These are phyloP conservation scores for Anthopleura sola DNA, from an alignment of 64 coral and sea anemone genomes.

Conservation along the genomic window DNA sequence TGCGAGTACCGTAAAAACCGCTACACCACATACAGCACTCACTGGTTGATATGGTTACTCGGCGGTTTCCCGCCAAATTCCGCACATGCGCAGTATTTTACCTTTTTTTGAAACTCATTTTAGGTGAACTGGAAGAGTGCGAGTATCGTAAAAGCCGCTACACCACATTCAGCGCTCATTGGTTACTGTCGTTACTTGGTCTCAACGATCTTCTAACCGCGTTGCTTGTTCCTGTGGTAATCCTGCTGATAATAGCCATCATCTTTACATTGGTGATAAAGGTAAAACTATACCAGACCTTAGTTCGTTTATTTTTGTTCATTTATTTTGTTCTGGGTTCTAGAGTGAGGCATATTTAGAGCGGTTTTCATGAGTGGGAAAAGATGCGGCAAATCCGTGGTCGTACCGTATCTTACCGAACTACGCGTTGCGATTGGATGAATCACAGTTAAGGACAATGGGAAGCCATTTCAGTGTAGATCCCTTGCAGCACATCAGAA, in stretches of 20 bases:
- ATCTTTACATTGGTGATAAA: conserved; percentile 18
- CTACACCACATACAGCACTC: accelerated
- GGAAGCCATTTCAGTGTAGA: too few species aligned
- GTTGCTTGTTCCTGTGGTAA: conserved; percentile 19
- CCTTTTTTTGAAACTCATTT: neutral
- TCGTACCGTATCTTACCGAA: too few species aligned
- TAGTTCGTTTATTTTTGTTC: neutral
- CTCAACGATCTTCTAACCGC: conserved; percentile 41
- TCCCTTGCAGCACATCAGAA: too few species aligned
- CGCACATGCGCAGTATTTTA: neutral
- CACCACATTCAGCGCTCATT: conserved; percentile 1
- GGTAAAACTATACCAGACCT: neutral
- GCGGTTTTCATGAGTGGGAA: too few species aligned
- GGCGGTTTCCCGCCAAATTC: neutral
- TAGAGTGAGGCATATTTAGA: too few species aligned
- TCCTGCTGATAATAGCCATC: conserved; percentile 23
- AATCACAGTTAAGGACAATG: too few species aligned
- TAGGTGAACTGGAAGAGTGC: conserved; percentile 52
- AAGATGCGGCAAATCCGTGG: too few species aligned
- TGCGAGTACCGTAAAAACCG: too few species aligned
- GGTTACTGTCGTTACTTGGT: conserved; percentile 40
- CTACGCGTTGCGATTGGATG: too few species aligned
- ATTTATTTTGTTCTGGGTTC: neutral
- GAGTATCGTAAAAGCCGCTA: conserved; percentile 38
- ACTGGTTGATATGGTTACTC: too few species aligned